Evolutionary conservation across 2,888 invertebrate genomes (phyloP).

Genomic region (Ceriagrion tenellum): DNA sequence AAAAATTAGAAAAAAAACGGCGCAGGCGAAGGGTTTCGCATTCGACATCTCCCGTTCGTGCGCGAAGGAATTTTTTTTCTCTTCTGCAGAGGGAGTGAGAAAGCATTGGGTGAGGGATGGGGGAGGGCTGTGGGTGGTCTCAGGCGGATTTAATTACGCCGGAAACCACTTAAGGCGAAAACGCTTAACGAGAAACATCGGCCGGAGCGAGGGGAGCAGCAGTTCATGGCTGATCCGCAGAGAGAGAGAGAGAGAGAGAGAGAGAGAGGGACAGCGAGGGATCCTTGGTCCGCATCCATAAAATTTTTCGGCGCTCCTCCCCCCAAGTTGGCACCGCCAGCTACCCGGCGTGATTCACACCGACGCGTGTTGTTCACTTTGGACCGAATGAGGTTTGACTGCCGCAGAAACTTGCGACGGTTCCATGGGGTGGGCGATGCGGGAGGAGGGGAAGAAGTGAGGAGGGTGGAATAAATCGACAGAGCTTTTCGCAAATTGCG

Average conservation of each 20-base stretch:
- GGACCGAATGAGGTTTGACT: background rate
- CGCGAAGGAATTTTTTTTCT: too few relatives aligned
- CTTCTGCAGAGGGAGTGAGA: too few relatives aligned
- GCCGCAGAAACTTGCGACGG: background rate
- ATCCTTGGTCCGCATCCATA: background rate
- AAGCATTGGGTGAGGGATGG: too few relatives aligned
- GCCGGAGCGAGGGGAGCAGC: background rate
- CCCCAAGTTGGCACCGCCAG: background rate
- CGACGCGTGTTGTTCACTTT: background rate
- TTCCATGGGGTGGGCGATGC: background rate
- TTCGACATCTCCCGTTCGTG: too few relatives aligned
- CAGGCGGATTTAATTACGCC: background rate
- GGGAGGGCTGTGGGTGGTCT: too few relatives aligned
- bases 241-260: too few relatives aligned
- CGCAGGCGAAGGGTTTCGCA: too few relatives aligned
- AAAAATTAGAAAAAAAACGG: too few relatives aligned
- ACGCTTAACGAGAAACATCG: constrained; percentile 10
- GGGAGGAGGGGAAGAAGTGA: too few relatives aligned
- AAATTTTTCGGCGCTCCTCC: background rate
- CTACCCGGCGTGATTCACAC: background rate
- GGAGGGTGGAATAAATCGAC: background rate
- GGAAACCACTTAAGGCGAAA: background rate
- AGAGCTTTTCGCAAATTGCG: background rate
- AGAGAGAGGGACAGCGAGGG: background rate
- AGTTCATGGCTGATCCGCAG: background rate